These are phyloP conservation scores for Eilema caniola DNA, from an alignment of 2,888 invertebrate genomes.

Conservation along the genomic window DNA sequence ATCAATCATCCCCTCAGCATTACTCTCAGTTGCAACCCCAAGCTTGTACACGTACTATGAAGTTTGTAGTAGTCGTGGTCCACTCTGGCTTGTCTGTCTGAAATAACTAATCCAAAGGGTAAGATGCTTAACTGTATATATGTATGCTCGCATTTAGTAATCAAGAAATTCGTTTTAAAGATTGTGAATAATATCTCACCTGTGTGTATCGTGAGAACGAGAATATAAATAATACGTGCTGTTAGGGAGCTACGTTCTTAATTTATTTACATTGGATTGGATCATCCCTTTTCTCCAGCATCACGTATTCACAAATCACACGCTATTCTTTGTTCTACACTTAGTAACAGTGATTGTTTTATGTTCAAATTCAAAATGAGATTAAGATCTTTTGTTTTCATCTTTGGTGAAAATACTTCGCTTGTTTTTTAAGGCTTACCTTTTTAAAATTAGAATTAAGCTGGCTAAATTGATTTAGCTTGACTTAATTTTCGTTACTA, in stretches of 20 bases:
- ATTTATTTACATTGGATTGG: slow-evolving; percentile 40
- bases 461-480: too few species aligned
- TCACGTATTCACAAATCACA: slow-evolving; percentile 22
- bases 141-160: neutral
- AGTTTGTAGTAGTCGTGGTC: too few species aligned
- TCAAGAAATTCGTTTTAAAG: neutral
- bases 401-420: neutral
- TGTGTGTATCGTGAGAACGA: slow-evolving; percentile 23
- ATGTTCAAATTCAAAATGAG: slow-evolving; percentile 10
- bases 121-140: neutral
- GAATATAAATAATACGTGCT: slow-evolving; percentile 28
- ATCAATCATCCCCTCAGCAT: neutral
- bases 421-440: too few species aligned
- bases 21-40: too few species aligned
- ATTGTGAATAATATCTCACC: slow-evolving; percentile 31
- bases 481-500: too few species aligned
- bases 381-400: neutral
- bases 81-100: neutral
- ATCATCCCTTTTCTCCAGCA: slow-evolving; percentile 29
- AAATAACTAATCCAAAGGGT: neutral
- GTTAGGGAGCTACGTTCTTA: slow-evolving; percentile 23
- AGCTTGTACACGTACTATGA: too few species aligned
- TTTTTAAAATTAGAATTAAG: too few species aligned
- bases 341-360: slow-evolving; percentile 25
- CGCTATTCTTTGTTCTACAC: slow-evolving; percentile 20